Percentiles rank a stretch among this genome's conserved stretches.
Evolutionary conservation across 2,113 vertebrate species (phyloP).

Genomic region (Copsychus sechellarum): DNA sequence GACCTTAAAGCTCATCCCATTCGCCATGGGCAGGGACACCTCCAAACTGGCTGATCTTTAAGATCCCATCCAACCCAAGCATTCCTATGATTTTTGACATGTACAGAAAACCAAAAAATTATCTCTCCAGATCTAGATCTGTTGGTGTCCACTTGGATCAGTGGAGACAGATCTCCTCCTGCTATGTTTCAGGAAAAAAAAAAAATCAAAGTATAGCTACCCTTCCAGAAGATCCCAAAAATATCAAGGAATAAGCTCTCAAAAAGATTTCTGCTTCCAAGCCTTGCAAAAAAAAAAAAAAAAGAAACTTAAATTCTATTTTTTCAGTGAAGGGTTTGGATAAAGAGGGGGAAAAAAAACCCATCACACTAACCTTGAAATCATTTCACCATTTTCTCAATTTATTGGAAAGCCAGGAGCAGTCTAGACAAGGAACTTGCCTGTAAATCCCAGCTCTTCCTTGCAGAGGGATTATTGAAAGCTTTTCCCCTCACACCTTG

Average conservation of each 20-base stretch:
- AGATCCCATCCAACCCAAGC: neutral
- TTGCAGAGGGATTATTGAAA: neutral
- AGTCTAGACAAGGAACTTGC: neutral
- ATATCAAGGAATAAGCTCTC: neutral
- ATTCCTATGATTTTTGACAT: neutral
- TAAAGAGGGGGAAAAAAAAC: fast-evolving
- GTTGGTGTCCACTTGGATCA: neutral
- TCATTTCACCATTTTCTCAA: neutral
- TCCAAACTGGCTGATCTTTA: neutral
- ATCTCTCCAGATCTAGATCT: neutral
- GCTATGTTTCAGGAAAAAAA: neutral
- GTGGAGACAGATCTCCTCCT: neutral
- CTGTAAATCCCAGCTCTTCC: neutral
- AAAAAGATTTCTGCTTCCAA: neutral
- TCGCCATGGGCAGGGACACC: neutral
- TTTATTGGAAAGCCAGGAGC: neutral
- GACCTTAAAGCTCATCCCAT: neutral
- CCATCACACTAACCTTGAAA: neutral
- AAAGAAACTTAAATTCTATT: neutral
- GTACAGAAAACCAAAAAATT: neutral
- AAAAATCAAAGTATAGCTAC: neutral
- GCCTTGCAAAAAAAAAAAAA: neutral
- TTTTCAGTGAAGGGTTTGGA: neutral
- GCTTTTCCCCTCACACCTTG: neutral
- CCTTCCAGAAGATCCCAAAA: neutral